phyloP scores from a whole-genome alignment of 2,888 invertebrate genomes.

The Girardia tigrina region DNA sequence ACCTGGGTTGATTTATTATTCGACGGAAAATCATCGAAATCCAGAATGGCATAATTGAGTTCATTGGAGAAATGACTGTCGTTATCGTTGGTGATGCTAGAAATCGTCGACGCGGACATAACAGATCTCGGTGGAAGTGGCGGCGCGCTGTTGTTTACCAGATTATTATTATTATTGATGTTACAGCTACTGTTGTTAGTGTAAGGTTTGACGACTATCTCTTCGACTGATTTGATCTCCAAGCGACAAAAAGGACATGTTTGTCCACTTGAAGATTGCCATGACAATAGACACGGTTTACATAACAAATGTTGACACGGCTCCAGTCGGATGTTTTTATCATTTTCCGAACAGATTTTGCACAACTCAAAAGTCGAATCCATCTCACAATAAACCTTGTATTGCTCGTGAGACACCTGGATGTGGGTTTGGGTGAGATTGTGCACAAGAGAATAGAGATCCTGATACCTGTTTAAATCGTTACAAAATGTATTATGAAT shows the following conservation, averaged over 20 bases:
- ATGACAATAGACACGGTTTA: conserved; percentile 86
- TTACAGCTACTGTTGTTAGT: background rate
- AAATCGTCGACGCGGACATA: background rate
- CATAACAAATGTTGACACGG: conserved; percentile 96
- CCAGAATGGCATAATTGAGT: conserved; percentile 6
- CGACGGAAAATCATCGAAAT: background rate
- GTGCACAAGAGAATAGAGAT: conserved; percentile 83
- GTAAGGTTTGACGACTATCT: conserved; percentile 90
- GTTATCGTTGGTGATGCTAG: conserved; percentile 4
- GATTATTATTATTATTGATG: no score
- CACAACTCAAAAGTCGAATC: conserved; percentile 97
- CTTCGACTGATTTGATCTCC: conserved; percentile 97
- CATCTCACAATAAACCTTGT: conserved; percentile 98
- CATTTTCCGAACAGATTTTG: conserved; percentile 98
- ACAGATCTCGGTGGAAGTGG: background rate
- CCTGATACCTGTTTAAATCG: no score
- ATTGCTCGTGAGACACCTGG: conserved; percentile 74
- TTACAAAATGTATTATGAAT: no score
- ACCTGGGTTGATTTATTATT: background rate
- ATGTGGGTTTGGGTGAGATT: conserved; percentile 93
- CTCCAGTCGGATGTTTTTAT: conserved; percentile 95
- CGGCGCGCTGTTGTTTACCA: background rate
- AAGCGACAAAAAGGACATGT: conserved; percentile 91
- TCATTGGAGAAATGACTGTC: background rate
- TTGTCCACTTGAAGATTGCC: conserved; percentile 59